Percentiles rank a stretch among this genome's conserved stretches.
These are phyloP conservation scores for Helicorthomorpha holstii DNA, from an alignment of 1,140 invertebrate species.

Conservation along the genomic window DNA sequence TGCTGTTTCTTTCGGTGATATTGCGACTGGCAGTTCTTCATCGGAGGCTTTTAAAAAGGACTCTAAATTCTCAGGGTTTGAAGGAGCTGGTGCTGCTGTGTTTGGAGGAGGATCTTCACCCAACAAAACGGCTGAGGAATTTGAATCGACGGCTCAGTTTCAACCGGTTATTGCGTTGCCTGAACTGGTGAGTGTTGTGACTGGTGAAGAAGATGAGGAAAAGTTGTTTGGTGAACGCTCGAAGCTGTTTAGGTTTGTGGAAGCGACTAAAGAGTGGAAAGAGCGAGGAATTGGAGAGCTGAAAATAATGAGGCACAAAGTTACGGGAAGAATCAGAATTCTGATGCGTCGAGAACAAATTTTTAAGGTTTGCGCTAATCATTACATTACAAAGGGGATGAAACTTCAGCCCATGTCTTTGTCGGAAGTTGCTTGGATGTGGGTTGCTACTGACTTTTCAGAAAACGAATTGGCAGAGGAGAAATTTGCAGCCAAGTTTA, in stretches of 20 bases:
- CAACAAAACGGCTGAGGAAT: conserved; percentile 31
- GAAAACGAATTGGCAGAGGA: conserved; percentile 46
- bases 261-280: conserved; percentile 56
- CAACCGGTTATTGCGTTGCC: conserved; percentile 70
- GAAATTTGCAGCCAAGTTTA: conserved; percentile 54
- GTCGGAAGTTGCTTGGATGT: conserved; percentile 45
- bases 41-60: conserved; percentile 21
- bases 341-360: conserved; percentile 58
- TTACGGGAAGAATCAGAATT: conserved; percentile 42
- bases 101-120: conserved; percentile 2
- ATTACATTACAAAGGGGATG: conserved; percentile 40
- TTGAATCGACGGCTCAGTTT: conserved; percentile 54
- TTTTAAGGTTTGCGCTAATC: conserved; percentile 59
- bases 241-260: conserved; percentile 48
- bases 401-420: conserved; percentile 41
- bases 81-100: conserved; percentile 33
- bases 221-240: conserved; percentile 48
- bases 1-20: background rate
- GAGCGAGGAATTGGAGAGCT: conserved; percentile 66
- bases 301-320: conserved; percentile 57
- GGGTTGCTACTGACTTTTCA: conserved; percentile 55
- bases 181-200: conserved; percentile 60
- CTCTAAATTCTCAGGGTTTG: conserved; percentile 15
- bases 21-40: conserved; percentile 12
- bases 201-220: conserved; percentile 40